phyloP scores from a whole-genome alignment of 2,888 invertebrate genomes.

The Herminia tarsipennalis region DNA sequence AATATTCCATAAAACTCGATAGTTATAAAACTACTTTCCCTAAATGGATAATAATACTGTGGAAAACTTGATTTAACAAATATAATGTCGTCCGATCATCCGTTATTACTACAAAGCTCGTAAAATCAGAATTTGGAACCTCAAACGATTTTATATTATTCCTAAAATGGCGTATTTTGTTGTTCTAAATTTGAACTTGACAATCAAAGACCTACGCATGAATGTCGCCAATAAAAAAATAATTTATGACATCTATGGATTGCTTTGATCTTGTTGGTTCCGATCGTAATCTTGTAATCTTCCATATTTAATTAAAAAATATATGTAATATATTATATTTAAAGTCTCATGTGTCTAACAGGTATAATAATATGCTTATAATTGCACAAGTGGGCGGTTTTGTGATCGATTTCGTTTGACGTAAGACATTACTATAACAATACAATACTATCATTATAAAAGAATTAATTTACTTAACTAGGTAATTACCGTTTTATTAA shows the following conservation, averaged over 20 bases:
- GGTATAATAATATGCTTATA: constrained; percentile 21
- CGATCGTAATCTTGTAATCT: constrained; percentile 8
- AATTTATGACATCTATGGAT: constrained; percentile 25
- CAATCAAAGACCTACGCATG: constrained; percentile 31
- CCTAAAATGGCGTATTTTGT: constrained; percentile 20
- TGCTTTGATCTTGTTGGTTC: constrained; percentile 37
- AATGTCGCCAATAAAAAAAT: constrained; percentile 31
- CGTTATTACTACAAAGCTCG: constrained; percentile 9
- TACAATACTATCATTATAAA: constrained; percentile 6
- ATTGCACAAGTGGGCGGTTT: constrained; percentile 44
- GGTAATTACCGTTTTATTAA: background rate
- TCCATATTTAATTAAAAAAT: constrained; percentile 8
- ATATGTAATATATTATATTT: background rate
- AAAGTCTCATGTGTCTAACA: constrained; percentile 11
- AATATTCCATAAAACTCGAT: too few relatives aligned
- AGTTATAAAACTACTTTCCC: too few relatives aligned
- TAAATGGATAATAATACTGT: too few relatives aligned
- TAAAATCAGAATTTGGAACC: constrained; percentile 17
- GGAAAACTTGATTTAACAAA: too few relatives aligned
- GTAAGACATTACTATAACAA: constrained; percentile 14
- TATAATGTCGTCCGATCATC: background rate
- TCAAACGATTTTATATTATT: constrained; percentile 20
- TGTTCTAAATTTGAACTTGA: constrained; percentile 37
- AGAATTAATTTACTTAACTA: background rate
- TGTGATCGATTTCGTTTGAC: constrained; percentile 34